Conservation (phyloP, 2,888 invertebrate genomes). For the Melanophora roralis region DNA sequence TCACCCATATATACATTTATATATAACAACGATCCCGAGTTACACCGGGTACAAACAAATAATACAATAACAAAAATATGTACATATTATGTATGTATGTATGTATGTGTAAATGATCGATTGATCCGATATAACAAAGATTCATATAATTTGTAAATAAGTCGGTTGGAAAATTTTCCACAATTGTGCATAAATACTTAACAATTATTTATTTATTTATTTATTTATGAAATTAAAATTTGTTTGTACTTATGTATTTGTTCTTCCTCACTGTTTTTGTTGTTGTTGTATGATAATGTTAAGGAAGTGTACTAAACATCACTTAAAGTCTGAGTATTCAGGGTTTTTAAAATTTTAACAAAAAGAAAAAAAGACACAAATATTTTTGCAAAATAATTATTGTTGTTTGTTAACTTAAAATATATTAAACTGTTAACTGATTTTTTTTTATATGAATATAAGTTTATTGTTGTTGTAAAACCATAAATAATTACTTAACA, state of each 20-base stretch:
- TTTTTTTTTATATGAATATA: not conserved
- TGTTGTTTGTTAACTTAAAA: slow-evolving; percentile 4
- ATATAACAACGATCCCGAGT: no score
- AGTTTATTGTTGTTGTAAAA: not conserved
- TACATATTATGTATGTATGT: no score
- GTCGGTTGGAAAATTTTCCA: slow-evolving; percentile 23
- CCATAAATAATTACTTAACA: not conserved
- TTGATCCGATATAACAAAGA: not conserved
- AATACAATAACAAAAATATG: no score
- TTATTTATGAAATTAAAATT: slow-evolving; percentile 4
- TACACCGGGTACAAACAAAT: not conserved
- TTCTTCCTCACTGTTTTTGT: not conserved
- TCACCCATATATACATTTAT: no score
- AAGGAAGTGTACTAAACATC: slow-evolving; percentile 6
- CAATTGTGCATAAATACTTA: not conserved
- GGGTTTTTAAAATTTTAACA: not conserved
- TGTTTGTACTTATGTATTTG: not conserved
- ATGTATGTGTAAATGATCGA: not conserved
- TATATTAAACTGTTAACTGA: not conserved
- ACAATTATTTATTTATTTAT: slow-evolving; percentile 23
- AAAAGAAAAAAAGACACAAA: not conserved
- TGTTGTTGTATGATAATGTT: not conserved
- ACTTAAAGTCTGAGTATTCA: slow-evolving; percentile 2
- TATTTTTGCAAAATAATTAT: not conserved
- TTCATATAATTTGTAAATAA: not conserved